Conservation (phyloP, 2,888 invertebrate species). For the Caradrina kadenii region DNA sequence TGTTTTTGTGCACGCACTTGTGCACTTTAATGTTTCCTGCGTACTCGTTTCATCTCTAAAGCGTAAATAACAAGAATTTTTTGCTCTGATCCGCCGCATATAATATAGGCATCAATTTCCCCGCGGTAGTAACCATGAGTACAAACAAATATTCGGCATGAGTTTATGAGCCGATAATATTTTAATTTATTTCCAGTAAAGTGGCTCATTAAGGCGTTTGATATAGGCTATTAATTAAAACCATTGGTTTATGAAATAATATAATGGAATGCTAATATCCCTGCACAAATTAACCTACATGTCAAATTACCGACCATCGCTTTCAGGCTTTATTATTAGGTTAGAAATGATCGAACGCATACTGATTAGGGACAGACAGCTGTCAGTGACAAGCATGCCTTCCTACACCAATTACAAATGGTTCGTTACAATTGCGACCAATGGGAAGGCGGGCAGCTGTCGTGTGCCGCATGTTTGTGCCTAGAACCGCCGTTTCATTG, state of each 20-base stretch:
- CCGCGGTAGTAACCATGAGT: too few species aligned
- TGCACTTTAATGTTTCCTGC: too few species aligned
- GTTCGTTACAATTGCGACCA: slow-evolving; percentile 31
- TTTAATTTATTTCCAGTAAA: too few species aligned
- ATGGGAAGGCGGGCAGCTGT: slow-evolving; percentile 45
- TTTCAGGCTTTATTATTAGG: not conserved
- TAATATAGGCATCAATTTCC: too few species aligned
- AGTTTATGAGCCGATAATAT: too few species aligned
- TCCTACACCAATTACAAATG: slow-evolving; percentile 35
- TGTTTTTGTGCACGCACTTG: too few species aligned
- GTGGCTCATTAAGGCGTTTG: too few species aligned
- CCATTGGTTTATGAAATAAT: not conserved
- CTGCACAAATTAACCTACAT: not conserved
- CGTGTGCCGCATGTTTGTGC: slow-evolving; percentile 21
- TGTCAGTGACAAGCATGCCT: slow-evolving; percentile 24
- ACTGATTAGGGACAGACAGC: slow-evolving; percentile 41
- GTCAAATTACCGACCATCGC: not conserved
- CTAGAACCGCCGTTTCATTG: slow-evolving; percentile 56
- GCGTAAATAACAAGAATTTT: too few species aligned
- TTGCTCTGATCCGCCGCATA: too few species aligned
- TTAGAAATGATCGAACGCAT: not conserved
- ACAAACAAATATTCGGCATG: too few species aligned
- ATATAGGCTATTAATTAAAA: too few species aligned
- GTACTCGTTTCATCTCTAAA: too few species aligned
- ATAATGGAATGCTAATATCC: not conserved